phyloP scores from a whole-genome alignment of 37 sponge, comb jelly and placozoan genomes.

The Aplysina aerophoba region DNA sequence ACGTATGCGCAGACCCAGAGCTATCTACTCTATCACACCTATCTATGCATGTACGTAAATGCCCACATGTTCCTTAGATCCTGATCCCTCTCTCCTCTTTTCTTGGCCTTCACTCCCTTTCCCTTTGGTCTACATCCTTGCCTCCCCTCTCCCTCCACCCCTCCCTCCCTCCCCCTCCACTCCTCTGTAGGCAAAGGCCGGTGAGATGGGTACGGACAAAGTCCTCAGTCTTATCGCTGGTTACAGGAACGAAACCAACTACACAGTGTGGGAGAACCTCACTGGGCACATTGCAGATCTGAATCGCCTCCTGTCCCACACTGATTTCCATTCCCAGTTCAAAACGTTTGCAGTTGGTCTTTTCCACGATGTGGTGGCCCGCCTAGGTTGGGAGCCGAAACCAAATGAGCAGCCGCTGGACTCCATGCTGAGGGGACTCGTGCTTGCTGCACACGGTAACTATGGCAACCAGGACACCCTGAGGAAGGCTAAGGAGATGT shows the following conservation, averaged over 20 bases:
- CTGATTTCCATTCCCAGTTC: conserved; percentile 69
- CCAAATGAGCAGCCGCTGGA: conserved; percentile 77
- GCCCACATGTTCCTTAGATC: no score
- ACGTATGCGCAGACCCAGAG: no score
- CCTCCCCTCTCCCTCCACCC: not conserved
- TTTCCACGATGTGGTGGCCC: conserved; percentile 36
- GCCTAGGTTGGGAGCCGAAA: conserved; percentile 83
- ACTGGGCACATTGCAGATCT: conserved; percentile 36
- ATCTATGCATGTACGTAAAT: no score
- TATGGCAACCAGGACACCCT: conserved; percentile 70
- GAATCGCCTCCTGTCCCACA: conserved; percentile 57
- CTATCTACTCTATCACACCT: no score
- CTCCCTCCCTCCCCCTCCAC: not conserved
- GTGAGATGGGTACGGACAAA: conserved; percentile 77
- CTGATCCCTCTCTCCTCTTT: no score
- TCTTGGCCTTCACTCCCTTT: no score
- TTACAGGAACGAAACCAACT: conserved; percentile 74
- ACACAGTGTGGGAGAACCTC: conserved; percentile 84
- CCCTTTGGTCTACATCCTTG: no score
- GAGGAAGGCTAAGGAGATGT: conserved; percentile 55
- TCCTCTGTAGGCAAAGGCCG: conserved; percentile 68
- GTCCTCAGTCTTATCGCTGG: conserved; percentile 68
- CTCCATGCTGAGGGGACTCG: conserved; percentile 78
- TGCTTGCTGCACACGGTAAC: conserved; percentile 52
- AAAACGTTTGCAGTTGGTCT: conserved; percentile 67